Conservation (phyloP, 1,140 invertebrate species). For the Calliopsis andreniformis region DNA sequence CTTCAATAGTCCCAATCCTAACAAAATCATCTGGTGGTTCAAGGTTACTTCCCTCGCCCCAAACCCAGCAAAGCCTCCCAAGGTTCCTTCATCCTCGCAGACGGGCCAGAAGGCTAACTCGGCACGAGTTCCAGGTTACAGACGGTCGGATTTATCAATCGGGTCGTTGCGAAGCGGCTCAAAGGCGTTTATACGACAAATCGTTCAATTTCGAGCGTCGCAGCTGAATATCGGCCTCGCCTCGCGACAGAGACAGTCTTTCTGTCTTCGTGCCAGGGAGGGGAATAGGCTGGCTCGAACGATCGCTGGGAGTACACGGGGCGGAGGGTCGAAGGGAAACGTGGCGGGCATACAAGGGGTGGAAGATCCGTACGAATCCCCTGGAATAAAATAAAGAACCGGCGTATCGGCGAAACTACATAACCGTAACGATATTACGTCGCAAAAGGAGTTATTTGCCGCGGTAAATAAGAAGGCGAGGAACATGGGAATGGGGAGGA, state of each 20-base stretch:
- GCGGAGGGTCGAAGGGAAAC: conserved; percentile 14
- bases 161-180: conserved; percentile 19
- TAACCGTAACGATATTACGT: conserved; percentile 59
- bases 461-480: conserved; percentile 48
- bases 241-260: conserved; percentile 34
- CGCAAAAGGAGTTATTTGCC: conserved; percentile 55
- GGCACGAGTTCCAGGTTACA: conserved; percentile 5
- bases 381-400: conserved; percentile 48
- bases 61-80: too few relatives aligned
- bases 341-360: conserved; percentile 37
- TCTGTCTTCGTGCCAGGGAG: conserved; percentile 45
- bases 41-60: too few relatives aligned
- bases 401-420: conserved; percentile 50
- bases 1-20: too few relatives aligned
- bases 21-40: too few relatives aligned
- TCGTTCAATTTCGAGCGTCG: conserved; percentile 46
- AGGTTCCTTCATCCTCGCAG: not conserved
- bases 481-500: conserved; percentile 1
- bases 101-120: conserved; percentile 3
- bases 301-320: conserved; percentile 39
- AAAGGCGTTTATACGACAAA: conserved; percentile 53
- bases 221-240: conserved; percentile 47
- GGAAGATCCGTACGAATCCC: conserved; percentile 36
- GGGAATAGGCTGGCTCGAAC: conserved; percentile 42
- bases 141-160: conserved; percentile 44